phyloP scores from a whole-genome alignment of 1,140 invertebrate genomes.

The Drosophila willistoni region DNA sequence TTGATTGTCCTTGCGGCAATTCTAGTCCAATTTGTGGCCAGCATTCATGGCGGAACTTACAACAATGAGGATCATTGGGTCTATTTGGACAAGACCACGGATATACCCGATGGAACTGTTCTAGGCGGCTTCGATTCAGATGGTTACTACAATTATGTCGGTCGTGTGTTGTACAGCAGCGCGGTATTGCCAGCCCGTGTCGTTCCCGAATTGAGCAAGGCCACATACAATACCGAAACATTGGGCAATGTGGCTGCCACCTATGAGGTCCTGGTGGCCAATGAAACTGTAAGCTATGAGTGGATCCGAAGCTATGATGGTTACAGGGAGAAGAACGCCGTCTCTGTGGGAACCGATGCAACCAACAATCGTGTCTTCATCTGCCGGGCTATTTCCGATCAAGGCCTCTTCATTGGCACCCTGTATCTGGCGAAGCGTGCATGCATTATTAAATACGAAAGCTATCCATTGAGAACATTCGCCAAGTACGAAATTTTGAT shows the following conservation, averaged over 20 bases:
- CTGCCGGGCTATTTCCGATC: slow-evolving; percentile 34
- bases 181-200: slow-evolving; percentile 51
- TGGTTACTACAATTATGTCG: slow-evolving; percentile 59
- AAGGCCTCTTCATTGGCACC: slow-evolving; percentile 44
- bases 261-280: slow-evolving; percentile 46
- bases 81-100: slow-evolving; percentile 15
- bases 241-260: not conserved
- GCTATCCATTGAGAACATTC: slow-evolving; percentile 12
- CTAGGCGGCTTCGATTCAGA: slow-evolving; percentile 43
- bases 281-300: slow-evolving; percentile 49
- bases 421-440: slow-evolving; percentile 5
- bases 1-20: slow-evolving; percentile 21
- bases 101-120: slow-evolving; percentile 44
- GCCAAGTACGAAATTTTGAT: slow-evolving; percentile 59
- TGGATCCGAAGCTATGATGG: slow-evolving; percentile 61
- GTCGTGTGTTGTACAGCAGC: slow-evolving; percentile 20
- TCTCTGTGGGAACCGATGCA: slow-evolving; percentile 46
- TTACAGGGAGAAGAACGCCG: slow-evolving; percentile 48
- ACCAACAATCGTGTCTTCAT: slow-evolving; percentile 46
- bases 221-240: slow-evolving; percentile 44
- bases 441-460: slow-evolving; percentile 42
- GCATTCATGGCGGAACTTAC: slow-evolving; percentile 43
- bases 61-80: slow-evolving; percentile 47
- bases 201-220: slow-evolving; percentile 36
- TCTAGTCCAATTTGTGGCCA: slow-evolving; percentile 38